These are phyloP conservation scores for Muntiacus muntjak DNA, from an alignment of 2,113 vertebrate species.

Conservation along the genomic window DNA sequence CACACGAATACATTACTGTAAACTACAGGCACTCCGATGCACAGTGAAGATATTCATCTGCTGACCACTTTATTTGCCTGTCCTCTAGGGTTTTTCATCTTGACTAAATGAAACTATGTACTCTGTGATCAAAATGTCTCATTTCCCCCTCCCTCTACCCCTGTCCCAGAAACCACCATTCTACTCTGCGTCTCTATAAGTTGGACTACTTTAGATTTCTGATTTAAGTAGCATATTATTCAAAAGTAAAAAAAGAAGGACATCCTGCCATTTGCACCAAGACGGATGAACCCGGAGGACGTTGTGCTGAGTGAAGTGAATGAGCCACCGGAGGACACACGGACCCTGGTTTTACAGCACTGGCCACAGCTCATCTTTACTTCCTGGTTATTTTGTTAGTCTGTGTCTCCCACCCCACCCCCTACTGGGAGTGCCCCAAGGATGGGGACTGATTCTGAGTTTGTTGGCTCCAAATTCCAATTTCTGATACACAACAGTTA, in stretches of 20 bases:
- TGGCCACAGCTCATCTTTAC: background rate
- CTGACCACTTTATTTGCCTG: background rate
- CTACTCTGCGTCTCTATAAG: background rate
- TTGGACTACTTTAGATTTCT: background rate
- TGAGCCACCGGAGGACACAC: background rate
- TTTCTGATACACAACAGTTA: background rate
- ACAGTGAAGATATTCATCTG: background rate
- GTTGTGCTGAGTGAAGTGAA: accelerated
- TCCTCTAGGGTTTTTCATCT: background rate
- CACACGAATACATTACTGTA: accelerated
- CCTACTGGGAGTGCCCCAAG: accelerated
- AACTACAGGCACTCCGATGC: too few species aligned
- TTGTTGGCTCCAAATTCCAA: background rate
- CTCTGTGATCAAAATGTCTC: background rate
- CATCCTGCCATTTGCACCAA: background rate
- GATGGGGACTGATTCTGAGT: background rate
- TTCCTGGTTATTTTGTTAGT: background rate
- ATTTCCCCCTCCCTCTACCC: accelerated
- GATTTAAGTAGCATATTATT: too few species aligned
- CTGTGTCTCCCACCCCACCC: accelerated
- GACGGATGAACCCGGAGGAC: accelerated
- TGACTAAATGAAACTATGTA: background rate
- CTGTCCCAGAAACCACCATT: background rate
- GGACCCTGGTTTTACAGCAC: accelerated
- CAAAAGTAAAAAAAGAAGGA: background rate